Percentiles rank a stretch among this genome's conserved stretches.
Evolutionary conservation across 2,113 vertebrate genomes (phyloP).

Genomic region (Psilopogon haemacephalus): DNA sequence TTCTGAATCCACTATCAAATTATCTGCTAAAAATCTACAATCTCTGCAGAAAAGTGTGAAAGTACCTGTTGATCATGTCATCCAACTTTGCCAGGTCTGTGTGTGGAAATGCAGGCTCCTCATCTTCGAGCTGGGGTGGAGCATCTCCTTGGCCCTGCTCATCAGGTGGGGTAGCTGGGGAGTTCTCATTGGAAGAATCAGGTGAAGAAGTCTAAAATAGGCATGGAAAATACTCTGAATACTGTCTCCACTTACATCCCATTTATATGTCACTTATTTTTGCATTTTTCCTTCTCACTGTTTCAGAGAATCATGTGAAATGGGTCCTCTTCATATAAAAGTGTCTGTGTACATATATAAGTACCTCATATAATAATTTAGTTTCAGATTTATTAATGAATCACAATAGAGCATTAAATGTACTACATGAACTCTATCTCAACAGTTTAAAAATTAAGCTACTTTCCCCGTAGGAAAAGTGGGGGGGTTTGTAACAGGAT

Average conservation of each 20-base stretch:
- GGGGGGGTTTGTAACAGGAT: rapidly evolving
- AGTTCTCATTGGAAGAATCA: slow-evolving; percentile 99
- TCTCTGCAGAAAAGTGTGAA: neutral
- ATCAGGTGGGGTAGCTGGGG: slow-evolving; percentile 94
- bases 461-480: neutral
- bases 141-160: slow-evolving; percentile 91
- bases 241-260: neutral
- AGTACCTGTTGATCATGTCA: slow-evolving; percentile 99
- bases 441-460: neutral
- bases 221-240: slow-evolving; percentile 18
- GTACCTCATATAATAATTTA: neutral
- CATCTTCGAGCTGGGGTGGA: slow-evolving; percentile 93
- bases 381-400: neutral
- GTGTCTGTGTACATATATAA: too few relatives aligned
- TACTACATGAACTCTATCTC: neutral
- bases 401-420: neutral
- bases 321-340: neutral
- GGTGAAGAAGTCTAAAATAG: slow-evolving; percentile 90
- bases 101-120: slow-evolving; percentile 98
- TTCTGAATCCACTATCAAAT: neutral
- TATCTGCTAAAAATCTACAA: neutral
- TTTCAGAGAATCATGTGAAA: neutral
- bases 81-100: slow-evolving; percentile 99
- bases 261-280: neutral
- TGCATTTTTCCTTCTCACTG: neutral